These are phyloP conservation scores for Protomyctophum bolini DNA, from an alignment of 2,113 vertebrate genomes.

Conservation along the genomic window DNA sequence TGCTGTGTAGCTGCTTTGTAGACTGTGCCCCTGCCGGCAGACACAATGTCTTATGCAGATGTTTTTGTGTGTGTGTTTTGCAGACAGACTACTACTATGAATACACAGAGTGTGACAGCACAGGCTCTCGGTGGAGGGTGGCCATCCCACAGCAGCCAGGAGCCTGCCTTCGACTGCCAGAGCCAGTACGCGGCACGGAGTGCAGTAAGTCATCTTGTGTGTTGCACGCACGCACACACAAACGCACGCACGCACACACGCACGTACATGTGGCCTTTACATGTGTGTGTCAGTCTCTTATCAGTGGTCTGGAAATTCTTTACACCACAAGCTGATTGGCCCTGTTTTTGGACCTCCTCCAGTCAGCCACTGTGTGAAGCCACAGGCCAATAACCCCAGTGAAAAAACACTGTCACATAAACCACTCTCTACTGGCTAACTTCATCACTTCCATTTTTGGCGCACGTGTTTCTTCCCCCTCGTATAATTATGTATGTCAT, in stretches of 20 bases:
- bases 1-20: constrained; percentile 12
- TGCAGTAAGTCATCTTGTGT: constrained; percentile 88
- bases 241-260: background rate
- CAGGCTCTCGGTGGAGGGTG: constrained; percentile 94
- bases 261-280: background rate
- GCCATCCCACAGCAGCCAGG: constrained; percentile 86
- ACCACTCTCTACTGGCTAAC: background rate
- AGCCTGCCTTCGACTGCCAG: constrained; percentile 88
- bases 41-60: constrained; percentile 30
- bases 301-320: constrained; percentile 40
- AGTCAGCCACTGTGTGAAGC: constrained; percentile 12
- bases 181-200: constrained; percentile 92
- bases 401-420: constrained; percentile 7
- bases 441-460: background rate
- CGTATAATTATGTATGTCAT: background rate
- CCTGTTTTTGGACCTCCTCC: constrained; percentile 20
- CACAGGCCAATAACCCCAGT: constrained; percentile 23
- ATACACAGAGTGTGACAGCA: constrained; percentile 97
- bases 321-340: constrained; percentile 24
- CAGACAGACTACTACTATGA: constrained; percentile 96
- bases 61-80: constrained; percentile 54
- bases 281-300: constrained; percentile 38
- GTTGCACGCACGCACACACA: background rate
- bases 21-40: background rate
- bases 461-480: background rate